phyloP scores from a whole-genome alignment of 2,113 vertebrate species.

The Talpa occidentalis region DNA sequence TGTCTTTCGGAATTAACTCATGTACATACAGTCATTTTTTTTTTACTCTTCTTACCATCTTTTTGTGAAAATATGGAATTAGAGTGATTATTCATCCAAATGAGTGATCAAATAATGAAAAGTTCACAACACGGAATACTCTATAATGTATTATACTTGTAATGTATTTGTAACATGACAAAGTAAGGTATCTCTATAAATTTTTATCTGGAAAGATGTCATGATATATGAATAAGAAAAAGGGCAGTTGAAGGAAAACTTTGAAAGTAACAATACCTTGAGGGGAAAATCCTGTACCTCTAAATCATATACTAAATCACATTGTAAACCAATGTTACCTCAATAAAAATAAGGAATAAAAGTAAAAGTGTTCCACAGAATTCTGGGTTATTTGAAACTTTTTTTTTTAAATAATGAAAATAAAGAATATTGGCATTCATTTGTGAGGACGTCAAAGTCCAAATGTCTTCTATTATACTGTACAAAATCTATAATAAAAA shows the following conservation, averaged over 20 bases:
- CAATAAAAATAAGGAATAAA: too few species aligned
- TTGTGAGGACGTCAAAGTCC: not conserved
- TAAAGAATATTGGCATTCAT: not conserved
- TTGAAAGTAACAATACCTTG: too few species aligned
- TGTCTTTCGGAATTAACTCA: not conserved
- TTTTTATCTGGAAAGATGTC: not conserved
- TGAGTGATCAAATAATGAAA: not conserved
- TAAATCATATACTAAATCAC: too few species aligned
- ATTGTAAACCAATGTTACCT: too few species aligned
- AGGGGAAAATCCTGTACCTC: too few species aligned
- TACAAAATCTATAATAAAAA: slow-evolving; percentile 1
- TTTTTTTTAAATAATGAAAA: slow-evolving; percentile 1
- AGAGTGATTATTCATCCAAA: not conserved
- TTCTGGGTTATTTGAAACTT: not conserved
- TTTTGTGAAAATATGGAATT: not conserved
- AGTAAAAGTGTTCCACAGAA: not conserved
- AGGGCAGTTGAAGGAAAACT: not conserved
- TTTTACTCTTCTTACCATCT: not conserved
- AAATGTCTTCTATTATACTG: not conserved
- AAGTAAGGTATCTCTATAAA: not conserved
- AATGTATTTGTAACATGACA: too few species aligned
- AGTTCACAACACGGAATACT: not conserved
- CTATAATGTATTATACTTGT: not conserved
- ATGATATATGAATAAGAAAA: not conserved
- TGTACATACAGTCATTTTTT: not conserved